phyloP scores from a whole-genome alignment of 2,888 invertebrate genomes.

The Lasioglossum lativentre region DNA sequence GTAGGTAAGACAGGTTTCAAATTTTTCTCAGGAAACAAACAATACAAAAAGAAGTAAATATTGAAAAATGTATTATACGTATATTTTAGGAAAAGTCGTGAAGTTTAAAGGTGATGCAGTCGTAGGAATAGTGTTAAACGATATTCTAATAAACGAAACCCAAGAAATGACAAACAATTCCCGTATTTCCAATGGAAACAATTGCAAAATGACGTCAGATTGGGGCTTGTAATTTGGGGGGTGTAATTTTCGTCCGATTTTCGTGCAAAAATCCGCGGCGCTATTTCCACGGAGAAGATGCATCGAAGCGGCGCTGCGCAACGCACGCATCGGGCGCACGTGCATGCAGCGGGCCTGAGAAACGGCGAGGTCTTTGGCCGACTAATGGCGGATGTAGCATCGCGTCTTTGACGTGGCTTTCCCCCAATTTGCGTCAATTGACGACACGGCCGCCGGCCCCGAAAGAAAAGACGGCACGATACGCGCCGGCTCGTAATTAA shows the following conservation, averaged over 20 bases:
- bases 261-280: background rate
- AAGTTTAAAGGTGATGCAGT: too few species aligned
- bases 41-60: too few species aligned
- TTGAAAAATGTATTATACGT: too few species aligned
- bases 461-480: slow-evolving; percentile 43
- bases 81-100: too few species aligned
- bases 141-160: too few species aligned
- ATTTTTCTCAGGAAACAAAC: too few species aligned
- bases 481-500: slow-evolving; percentile 66
- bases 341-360: slow-evolving; percentile 50
- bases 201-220: slow-evolving; percentile 20
- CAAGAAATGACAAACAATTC: too few species aligned
- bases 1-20: too few species aligned
- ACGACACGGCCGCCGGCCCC: slow-evolving; percentile 45
- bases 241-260: background rate
- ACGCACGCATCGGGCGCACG: slow-evolving; percentile 36
- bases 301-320: background rate
- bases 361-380: slow-evolving; percentile 68
- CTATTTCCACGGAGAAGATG: background rate
- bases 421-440: slow-evolving; percentile 77
- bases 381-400: slow-evolving; percentile 67
- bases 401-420: slow-evolving; percentile 64
- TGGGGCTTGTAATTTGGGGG: too few species aligned
- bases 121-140: too few species aligned
- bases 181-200: too few species aligned